Conservation (phyloP, 2,888 invertebrate species). For the Drosophila villosipedis region DNA sequence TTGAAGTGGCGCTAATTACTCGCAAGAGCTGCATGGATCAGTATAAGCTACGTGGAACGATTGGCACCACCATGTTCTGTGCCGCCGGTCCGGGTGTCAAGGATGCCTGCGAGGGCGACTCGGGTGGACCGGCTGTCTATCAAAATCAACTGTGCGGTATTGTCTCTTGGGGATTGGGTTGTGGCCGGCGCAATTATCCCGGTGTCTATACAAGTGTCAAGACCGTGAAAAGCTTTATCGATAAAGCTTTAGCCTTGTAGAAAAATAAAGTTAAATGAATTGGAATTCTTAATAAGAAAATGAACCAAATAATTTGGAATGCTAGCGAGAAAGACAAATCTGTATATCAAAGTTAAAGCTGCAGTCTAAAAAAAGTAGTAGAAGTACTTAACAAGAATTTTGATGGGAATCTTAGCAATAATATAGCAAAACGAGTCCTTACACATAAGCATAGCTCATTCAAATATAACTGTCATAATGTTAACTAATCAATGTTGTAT, state of each 20-base stretch:
- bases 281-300: background rate
- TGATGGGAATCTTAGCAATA: background rate
- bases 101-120: slow-evolving; percentile 83
- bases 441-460: background rate
- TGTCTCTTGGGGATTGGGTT: slow-evolving; percentile 87
- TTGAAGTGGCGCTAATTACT: slow-evolving; percentile 66
- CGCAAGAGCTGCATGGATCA: slow-evolving; percentile 61
- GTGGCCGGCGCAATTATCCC: slow-evolving; percentile 87
- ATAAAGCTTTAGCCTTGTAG: slow-evolving; percentile 65
- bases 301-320: background rate
- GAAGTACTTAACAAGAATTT: background rate
- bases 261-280: background rate
- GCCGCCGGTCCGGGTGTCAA: slow-evolving; percentile 68
- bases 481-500: background rate
- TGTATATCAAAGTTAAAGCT: background rate
- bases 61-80: slow-evolving; percentile 81
- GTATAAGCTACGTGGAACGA: slow-evolving; percentile 52
- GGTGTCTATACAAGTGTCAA: slow-evolving; percentile 92
- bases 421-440: background rate
- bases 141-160: slow-evolving; percentile 87
- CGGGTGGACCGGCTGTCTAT: slow-evolving; percentile 82
- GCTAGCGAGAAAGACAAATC: background rate
- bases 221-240: slow-evolving; percentile 68
- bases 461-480: background rate
- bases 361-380: background rate